These are phyloP conservation scores for Cyclina sinensis DNA, from an alignment of 1,140 invertebrate genomes.

Conservation along the genomic window DNA sequence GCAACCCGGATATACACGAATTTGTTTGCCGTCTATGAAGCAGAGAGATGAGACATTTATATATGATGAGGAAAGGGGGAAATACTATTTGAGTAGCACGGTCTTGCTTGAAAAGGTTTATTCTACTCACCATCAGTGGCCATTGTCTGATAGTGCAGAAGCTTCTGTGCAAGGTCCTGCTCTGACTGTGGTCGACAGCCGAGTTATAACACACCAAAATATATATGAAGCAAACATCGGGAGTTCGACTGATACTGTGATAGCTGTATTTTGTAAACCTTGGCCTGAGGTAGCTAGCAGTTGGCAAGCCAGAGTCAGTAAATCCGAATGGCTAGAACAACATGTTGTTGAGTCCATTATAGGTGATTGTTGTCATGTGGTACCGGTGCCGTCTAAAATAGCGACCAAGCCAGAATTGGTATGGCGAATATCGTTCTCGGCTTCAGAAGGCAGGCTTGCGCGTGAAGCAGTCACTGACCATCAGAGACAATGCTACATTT, in stretches of 20 bases:
- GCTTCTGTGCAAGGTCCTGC: constrained; percentile 65
- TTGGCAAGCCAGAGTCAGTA: constrained; percentile 49
- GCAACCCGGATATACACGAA: constrained; percentile 32
- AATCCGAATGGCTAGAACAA: constrained; percentile 40
- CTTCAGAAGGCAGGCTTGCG: constrained; percentile 55
- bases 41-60: constrained; percentile 22
- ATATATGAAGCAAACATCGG: constrained; percentile 24
- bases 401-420: constrained; percentile 52
- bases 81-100: constrained; percentile 13
- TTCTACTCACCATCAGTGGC: neutral
- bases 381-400: constrained; percentile 61
- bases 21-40: constrained; percentile 40
- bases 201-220: constrained; percentile 24
- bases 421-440: constrained; percentile 69
- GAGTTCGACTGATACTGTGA: constrained; percentile 32
- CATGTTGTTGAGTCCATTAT: constrained; percentile 49
- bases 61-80: neutral
- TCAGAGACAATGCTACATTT: constrained; percentile 68
- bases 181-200: constrained; percentile 17
- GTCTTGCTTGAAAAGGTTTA: neutral
- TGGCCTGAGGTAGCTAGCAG: constrained; percentile 55
- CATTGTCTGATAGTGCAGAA: neutral
- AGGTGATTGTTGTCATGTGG: constrained; percentile 57
- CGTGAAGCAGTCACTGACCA: constrained; percentile 58
- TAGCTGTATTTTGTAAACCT: constrained; percentile 37